Evolutionary conservation across 2,797 vertebrate species (phyloP), one percentile per base, ranked within the genome.

Genomic region (Crenichthys baileyi): DNA sequence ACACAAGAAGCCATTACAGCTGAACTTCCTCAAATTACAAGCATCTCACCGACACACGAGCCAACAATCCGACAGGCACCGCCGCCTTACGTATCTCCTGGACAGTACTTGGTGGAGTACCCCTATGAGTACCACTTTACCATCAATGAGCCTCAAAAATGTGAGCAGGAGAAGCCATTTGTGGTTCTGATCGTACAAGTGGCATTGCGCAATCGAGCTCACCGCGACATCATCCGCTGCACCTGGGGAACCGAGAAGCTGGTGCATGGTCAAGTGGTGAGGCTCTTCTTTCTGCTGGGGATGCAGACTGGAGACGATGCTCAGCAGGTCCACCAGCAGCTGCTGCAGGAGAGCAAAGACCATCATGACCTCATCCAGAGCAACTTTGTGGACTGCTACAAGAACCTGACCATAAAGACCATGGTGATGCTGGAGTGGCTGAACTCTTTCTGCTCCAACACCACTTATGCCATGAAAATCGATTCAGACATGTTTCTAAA

Each of bases 391-490:
- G 94, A 95, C 84, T 93, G 91, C 60, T 96, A 96, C 86, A 90
- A 89, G 88, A 96, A 96, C 90, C 83, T 95, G 39, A 96, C 96
- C n/a, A 77, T 94, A n/a, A 95, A 96, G 86, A 94, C 94, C 4
- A 84, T 95, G 75, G 89, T 96, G 92, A 95, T 95, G 16, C 20
- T 93, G 78, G 93, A 96, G 83, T 95, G 95, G 94, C 82, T 95
- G 58, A 82, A n/a, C 39, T 1, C 58, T 0, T 79, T 87, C 86
- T 96, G 94, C 77, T 80, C 90, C 53, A 2, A 16, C 0, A 88
- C 88, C 75, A 12, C 24, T 0, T 96, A 95, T 16, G 92, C 92
- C 80, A 72, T 96, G 86, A 94, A 96, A 83, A 92, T 94, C 0
- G 95, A 96, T 65, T 72, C 70, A 0, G 95, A 96, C 63, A 86